These are phyloP conservation scores for Sinocyclocheilus anshuiensis DNA, from an alignment of 2,113 vertebrate species.

Conservation along the genomic window DNA sequence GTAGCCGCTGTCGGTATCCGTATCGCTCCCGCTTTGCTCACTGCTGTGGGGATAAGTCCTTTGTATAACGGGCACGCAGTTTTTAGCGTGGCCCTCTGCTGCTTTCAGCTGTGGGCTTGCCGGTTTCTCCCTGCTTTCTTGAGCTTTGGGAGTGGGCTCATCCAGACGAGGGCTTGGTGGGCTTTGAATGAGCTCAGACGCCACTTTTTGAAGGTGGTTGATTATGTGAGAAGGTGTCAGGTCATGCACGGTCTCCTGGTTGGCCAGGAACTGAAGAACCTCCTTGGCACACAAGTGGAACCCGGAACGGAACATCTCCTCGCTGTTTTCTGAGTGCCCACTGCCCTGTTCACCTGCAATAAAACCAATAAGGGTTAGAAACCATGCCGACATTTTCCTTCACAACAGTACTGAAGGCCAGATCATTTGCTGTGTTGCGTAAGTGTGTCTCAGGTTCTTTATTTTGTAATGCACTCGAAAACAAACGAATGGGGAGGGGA, in stretches of 20 bases:
- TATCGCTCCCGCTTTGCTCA: slow-evolving; percentile 96
- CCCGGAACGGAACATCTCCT: slow-evolving; percentile 95
- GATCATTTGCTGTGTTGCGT: background rate
- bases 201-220: slow-evolving; percentile 89
- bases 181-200: slow-evolving; percentile 82
- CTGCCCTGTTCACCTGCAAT: slow-evolving; percentile 83
- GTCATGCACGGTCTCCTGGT: slow-evolving; percentile 82
- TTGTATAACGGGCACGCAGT: slow-evolving; percentile 96
- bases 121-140: slow-evolving; percentile 77
- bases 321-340: slow-evolving; percentile 77
- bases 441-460: slow-evolving; percentile 8
- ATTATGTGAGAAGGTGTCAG: slow-evolving; percentile 84
- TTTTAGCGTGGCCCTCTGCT: slow-evolving; percentile 83
- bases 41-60: slow-evolving; percentile 85
- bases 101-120: slow-evolving; percentile 60
- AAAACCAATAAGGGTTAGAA: background rate
- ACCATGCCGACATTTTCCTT: background rate
- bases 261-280: slow-evolving; percentile 89
- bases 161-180: slow-evolving; percentile 59
- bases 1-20: slow-evolving; percentile 97
- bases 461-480: background rate
- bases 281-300: slow-evolving; percentile 96
- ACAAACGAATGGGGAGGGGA: background rate
- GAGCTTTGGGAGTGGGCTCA: slow-evolving; percentile 62
- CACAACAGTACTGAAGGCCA: background rate